A percentile compares a stretch with the other conserved stretches of the same genome.
These are phyloP conservation scores for Choristoneura fumiferana DNA, from an alignment of 1,140 invertebrate genomes.

Conservation along the genomic window DNA sequence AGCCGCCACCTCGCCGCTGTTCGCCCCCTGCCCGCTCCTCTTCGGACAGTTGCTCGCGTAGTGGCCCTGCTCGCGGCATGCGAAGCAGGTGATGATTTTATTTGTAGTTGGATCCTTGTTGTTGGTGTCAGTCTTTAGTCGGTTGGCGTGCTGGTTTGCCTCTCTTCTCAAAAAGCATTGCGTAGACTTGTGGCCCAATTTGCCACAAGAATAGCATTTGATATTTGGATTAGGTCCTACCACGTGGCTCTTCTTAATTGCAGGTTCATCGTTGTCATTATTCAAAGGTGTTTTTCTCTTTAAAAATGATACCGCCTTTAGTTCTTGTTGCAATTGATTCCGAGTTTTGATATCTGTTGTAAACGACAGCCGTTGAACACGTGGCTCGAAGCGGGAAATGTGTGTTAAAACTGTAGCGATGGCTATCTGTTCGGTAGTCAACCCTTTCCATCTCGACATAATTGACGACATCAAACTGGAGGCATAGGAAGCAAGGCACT, in stretches of 20 bases:
- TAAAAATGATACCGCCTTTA: background rate
- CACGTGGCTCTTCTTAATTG: background rate
- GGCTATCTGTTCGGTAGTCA: constrained; percentile 3
- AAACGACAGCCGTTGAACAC: background rate
- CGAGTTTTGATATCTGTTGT: background rate
- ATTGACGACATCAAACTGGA: background rate
- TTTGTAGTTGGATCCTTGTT: background rate
- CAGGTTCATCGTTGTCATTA: background rate
- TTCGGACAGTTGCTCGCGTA: background rate
- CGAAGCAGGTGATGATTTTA: background rate
- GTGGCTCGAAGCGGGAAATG: background rate
- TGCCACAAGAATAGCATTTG: background rate
- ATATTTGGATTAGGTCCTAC: background rate
- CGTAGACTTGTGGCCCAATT: background rate
- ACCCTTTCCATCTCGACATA: constrained; percentile 1
- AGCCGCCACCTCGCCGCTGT: background rate
- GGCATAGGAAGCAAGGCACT: background rate
- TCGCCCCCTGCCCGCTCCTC: background rate
- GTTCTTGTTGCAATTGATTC: constrained; percentile 1
- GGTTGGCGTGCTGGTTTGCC: background rate
- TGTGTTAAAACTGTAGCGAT: background rate
- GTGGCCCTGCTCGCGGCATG: background rate
- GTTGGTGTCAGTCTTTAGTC: background rate
- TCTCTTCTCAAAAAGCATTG: background rate
- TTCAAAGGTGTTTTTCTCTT: background rate